Conservation (phyloP, 2,888 invertebrate genomes). For the Elysia crispata region DNA sequence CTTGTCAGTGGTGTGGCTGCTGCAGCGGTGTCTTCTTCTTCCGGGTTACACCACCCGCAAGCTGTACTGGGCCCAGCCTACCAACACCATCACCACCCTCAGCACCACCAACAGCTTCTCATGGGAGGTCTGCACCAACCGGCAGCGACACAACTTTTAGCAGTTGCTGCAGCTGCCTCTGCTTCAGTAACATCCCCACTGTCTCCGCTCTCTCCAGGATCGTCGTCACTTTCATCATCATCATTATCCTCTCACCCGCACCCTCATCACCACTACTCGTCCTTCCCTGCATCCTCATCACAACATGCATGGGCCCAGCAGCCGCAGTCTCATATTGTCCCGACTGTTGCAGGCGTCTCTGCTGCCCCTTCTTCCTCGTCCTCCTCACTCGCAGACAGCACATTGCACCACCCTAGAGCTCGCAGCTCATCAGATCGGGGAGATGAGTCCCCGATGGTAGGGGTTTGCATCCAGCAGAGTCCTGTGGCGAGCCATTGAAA, state of each 20-base stretch:
- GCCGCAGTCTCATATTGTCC: conserved; percentile 59
- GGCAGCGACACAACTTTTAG: no score
- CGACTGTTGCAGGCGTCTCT: conserved; percentile 57
- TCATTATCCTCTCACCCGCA: conserved; percentile 76
- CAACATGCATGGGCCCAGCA: conserved; percentile 62
- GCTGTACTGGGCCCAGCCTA: conserved; percentile 14
- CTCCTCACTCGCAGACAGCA: conserved; percentile 33
- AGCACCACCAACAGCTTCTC: not conserved
- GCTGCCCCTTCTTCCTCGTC: conserved; percentile 40
- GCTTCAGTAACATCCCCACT: no score
- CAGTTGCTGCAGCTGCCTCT: no score
- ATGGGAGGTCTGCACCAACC: no score
- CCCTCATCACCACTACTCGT: conserved; percentile 69
- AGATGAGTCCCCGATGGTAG: conserved; percentile 90
- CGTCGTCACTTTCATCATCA: no score
- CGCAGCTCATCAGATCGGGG: conserved; percentile 66
- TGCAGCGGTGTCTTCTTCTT: not conserved
- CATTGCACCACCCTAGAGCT: conserved; percentile 27
- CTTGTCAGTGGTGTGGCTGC: conserved; percentile 19
- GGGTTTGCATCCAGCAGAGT: conserved; percentile 93
- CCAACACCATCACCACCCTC: not conserved
- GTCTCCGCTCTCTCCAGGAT: no score
- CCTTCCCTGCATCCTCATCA: conserved; percentile 60
- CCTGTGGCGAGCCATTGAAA: conserved; percentile 92
- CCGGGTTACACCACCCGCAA: conserved; percentile 38